Evolutionary conservation across 2,888 invertebrate genomes (phyloP).

Genomic region (Emesis russula): DNA sequence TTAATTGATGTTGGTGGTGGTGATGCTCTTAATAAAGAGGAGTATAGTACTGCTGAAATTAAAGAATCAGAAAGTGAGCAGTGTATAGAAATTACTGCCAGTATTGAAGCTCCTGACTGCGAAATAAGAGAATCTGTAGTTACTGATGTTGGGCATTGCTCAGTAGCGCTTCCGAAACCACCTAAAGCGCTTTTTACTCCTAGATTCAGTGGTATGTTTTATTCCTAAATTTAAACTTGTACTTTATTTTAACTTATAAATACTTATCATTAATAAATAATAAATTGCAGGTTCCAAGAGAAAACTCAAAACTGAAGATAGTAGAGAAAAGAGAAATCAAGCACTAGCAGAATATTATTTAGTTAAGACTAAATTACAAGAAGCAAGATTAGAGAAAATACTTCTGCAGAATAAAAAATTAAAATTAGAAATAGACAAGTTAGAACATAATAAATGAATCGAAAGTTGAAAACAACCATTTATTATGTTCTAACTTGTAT

Average conservation of each 20-base stretch:
- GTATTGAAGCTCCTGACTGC: too few relatives aligned
- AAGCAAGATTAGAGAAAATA: not conserved
- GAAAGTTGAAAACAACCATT: too few relatives aligned
- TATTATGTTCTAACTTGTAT: too few relatives aligned
- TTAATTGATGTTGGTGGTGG: conserved; percentile 8
- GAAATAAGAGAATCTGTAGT: not conserved
- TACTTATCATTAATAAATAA: not conserved
- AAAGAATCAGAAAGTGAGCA: not conserved
- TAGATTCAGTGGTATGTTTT: too few relatives aligned
- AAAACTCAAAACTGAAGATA: not conserved
- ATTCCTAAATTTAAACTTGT: too few relatives aligned
- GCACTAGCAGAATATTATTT: not conserved
- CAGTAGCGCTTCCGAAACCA: too few relatives aligned
- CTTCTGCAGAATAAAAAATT: not conserved
- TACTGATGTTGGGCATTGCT: not conserved
- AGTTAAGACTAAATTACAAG: not conserved
- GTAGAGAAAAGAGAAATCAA: not conserved
- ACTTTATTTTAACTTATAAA: too few relatives aligned
- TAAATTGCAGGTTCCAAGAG: not conserved
- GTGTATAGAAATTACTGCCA: too few relatives aligned
- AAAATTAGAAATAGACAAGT: not conserved
- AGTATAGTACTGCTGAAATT: not conserved
- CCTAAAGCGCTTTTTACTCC: too few relatives aligned
- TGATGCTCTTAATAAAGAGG: not conserved
- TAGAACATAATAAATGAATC: not conserved